Evolutionary conservation across 2,113 vertebrate genomes (phyloP).

Genomic region (Micronycteris hirsuta): DNA sequence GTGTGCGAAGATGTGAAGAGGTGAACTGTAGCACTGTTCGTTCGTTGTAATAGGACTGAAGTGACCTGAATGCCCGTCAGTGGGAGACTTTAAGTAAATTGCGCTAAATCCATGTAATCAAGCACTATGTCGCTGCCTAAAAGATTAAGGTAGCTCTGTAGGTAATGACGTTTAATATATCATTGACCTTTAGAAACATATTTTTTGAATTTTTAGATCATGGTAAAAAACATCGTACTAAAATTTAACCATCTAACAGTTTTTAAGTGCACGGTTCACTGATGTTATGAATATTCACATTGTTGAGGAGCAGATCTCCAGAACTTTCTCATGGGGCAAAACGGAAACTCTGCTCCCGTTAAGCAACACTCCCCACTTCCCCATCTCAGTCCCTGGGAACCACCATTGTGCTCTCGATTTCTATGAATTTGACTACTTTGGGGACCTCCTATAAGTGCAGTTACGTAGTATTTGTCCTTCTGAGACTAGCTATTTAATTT

Average conservation of each 20-base stretch:
- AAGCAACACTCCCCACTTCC: background rate
- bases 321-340: background rate
- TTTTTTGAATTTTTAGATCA: background rate
- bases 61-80: background rate
- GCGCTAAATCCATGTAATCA: background rate
- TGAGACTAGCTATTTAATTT: background rate
- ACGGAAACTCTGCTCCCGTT: background rate
- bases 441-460: background rate
- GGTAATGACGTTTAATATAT: background rate
- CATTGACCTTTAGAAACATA: background rate
- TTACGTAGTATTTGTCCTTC: background rate
- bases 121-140: background rate
- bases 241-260: background rate
- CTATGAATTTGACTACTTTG: too few species aligned
- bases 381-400: background rate
- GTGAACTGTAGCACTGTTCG: background rate
- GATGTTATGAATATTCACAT: background rate
- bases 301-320: background rate
- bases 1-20: background rate
- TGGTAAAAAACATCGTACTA: background rate
- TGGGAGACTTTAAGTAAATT: background rate
- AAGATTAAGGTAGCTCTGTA: background rate
- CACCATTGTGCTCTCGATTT: background rate
- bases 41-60: background rate
- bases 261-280: background rate